These are phyloP conservation scores for Bovichtus diacanthus DNA, from an alignment of 2,797 vertebrate species.

Conservation along the genomic window DNA sequence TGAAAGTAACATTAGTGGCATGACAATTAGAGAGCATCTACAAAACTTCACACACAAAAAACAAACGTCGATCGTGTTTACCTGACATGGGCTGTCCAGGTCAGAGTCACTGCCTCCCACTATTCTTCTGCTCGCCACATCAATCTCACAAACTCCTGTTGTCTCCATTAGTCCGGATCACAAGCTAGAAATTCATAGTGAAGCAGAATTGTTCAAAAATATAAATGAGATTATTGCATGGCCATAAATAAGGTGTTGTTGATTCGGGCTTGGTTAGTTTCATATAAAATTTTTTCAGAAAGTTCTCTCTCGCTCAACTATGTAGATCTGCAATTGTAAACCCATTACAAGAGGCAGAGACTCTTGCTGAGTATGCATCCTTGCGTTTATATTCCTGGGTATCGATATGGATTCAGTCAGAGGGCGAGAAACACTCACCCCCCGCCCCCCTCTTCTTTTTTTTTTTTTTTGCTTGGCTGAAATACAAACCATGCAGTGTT, in stretches of 20 bases:
- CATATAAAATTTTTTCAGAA: too few species aligned
- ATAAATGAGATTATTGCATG: too few species aligned
- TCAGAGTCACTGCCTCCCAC: slow-evolving; percentile 82
- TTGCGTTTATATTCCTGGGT: too few species aligned
- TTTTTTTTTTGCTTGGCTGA: not conserved
- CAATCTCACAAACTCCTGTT: slow-evolving; percentile 82
- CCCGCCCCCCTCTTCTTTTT: too few species aligned
- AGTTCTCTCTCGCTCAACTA: too few species aligned
- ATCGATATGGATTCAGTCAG: too few species aligned
- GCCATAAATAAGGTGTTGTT: not conserved
- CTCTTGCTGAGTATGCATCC: too few species aligned
- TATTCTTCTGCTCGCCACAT: slow-evolving; percentile 81
- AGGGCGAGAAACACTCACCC: not conserved
- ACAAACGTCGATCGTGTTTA: slow-evolving; percentile 23
- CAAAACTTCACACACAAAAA: not conserved
- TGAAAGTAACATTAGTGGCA: not conserved
- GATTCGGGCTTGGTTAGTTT: too few species aligned
- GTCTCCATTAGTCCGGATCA: slow-evolving; percentile 83
- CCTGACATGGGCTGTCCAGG: slow-evolving; percentile 80
- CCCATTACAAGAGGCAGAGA: too few species aligned
- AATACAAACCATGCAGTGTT: not conserved
- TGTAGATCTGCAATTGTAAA: too few species aligned
- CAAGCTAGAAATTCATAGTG: slow-evolving; percentile 15
- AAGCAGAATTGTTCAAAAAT: not conserved
- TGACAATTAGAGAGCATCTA: not conserved